These are phyloP conservation scores for Taeniopygia guttata DNA, from an alignment of 2,797 vertebrate genomes.

Conservation along the genomic window DNA sequence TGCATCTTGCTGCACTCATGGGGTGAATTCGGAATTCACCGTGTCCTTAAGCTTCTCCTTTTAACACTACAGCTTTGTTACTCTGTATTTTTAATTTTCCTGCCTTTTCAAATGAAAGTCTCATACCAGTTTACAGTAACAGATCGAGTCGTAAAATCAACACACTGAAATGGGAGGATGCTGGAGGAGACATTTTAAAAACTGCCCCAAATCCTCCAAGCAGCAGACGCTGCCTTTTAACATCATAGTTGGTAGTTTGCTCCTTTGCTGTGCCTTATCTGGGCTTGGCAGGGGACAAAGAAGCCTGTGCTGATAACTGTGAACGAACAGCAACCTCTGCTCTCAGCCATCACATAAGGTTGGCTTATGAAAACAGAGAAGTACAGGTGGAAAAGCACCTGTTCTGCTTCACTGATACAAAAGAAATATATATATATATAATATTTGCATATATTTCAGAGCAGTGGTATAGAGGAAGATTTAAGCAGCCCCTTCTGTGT, in stretches of 20 bases:
- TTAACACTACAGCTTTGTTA: background rate
- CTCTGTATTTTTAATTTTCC: background rate
- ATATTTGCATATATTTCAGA: background rate
- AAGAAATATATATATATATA: background rate
- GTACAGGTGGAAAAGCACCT: background rate
- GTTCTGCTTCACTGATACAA: background rate
- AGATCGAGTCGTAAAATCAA: background rate
- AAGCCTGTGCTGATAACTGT: background rate
- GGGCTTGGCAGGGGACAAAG: background rate
- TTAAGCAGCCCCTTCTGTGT: background rate
- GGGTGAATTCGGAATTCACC: background rate
- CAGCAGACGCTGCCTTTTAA: background rate
- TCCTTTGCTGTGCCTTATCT: background rate
- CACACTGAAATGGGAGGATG: background rate
- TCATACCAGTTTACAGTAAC: fast-evolving
- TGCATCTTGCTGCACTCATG: background rate
- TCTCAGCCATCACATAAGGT: background rate
- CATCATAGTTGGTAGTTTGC: background rate
- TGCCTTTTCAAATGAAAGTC: background rate
- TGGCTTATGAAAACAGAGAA: background rate
- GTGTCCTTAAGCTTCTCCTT: background rate
- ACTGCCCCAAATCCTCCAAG: background rate
- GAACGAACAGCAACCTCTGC: background rate
- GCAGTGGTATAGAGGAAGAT: background rate
- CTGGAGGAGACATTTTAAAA: background rate